Base-by-base conservation (phyloP, 2,888 invertebrate genomes). In the Anaspis maculata region DNA sequence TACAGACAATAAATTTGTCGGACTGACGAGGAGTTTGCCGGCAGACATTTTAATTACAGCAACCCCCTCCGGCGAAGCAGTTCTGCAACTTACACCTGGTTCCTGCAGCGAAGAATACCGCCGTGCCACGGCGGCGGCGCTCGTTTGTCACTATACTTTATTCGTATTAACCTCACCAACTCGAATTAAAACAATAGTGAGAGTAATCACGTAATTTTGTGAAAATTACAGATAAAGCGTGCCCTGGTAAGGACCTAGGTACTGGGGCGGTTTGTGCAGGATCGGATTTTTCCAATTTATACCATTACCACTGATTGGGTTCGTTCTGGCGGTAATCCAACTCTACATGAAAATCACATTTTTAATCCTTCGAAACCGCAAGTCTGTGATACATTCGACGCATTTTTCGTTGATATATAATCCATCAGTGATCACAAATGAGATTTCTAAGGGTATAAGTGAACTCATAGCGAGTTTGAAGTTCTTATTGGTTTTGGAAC, bases 21-120 rank as follows among this genome's bases (percentile, higher is more conserved):
- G 54, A 54, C 54, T 57, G 57, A 57, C 58, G 54, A 59, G 55
- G 53, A 56, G 52, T 53, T 54, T 51, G 55, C 56, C 43, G 46
- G 52, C 49, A 58, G 62, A 64, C 62, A 59, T 62, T 64, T 64
- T 64, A 63, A 64, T 64, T 64, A 63, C 61, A 49, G 47, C 42
- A 45, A 44, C 47, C 54, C 54, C 52, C 49, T 46, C 46, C 41
- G 46, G 44, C 43, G 48, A 38, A 32, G 32, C 45, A 22, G 30
- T 33, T 38, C 41, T 44, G 45, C 43, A 43, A 47, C 48, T 48
- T 44, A 46, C 54, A 56, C 52, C 56, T 54, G 52, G 44, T 49
- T 47, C 51, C 46, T 44, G 36, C 42, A 33, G 36, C 11, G 32
- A 38, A 33, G 34, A 34, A 34, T 27, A 30, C n/a, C n/a, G n/a